Evolutionary conservation across 2,888 invertebrate genomes (phyloP).

Genomic region (Drosophila falleni): DNA sequence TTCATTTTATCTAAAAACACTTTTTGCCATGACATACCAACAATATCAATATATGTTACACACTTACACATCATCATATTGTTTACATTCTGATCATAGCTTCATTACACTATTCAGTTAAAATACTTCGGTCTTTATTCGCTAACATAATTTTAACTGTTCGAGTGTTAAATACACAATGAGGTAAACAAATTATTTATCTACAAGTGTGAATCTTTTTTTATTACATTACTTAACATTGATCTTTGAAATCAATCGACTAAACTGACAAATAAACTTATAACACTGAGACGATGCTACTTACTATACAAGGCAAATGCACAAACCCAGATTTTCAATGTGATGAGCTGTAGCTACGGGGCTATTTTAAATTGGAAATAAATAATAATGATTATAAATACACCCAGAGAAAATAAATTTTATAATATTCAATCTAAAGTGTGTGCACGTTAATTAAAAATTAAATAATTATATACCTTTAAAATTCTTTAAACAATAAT

Average conservation of each 20-base stretch:
- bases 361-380: not conserved
- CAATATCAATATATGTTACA: slow-evolving; percentile 19
- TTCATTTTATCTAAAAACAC: slow-evolving; percentile 69
- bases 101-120: not conserved
- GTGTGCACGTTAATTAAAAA: not conserved
- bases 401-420: not conserved
- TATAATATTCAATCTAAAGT: not conserved
- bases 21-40: slow-evolving; percentile 33
- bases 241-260: slow-evolving; percentile 61
- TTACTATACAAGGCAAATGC: slow-evolving; percentile 23
- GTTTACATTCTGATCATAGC: slow-evolving; percentile 9
- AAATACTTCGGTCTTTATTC: slow-evolving; percentile 1
- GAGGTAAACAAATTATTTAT: slow-evolving; percentile 20
- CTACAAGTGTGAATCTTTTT: slow-evolving; percentile 27
- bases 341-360: slow-evolving; percentile 1
- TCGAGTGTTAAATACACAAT: slow-evolving; percentile 32
- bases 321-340: slow-evolving; percentile 35
- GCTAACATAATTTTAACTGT: slow-evolving; percentile 2
- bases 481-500: too few relatives aligned
- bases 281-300: slow-evolving; percentile 4
- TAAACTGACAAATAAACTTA: slow-evolving; percentile 12
- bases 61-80: not conserved
- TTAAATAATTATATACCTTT: not conserved
- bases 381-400: not conserved
- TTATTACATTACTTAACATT: slow-evolving; percentile 55